These are phyloP conservation scores for Regulus satrapa DNA, from an alignment of 2,113 vertebrate species.

Conservation along the genomic window DNA sequence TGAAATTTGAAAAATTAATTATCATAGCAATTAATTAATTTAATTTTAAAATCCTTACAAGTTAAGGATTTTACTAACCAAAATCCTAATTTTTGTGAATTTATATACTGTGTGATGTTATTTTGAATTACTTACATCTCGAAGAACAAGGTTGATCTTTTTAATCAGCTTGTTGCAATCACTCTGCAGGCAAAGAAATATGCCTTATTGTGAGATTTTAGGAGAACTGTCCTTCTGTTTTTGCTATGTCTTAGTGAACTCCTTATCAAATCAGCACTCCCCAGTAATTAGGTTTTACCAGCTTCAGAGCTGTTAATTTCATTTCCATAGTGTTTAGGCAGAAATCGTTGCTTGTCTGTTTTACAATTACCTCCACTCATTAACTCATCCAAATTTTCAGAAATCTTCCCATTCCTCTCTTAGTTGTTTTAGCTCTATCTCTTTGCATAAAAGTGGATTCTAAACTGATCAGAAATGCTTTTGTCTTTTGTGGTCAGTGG, in stretches of 20 bases:
- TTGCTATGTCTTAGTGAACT: background rate
- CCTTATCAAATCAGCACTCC: rapidly evolving
- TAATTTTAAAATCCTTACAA: background rate
- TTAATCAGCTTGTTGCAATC: background rate
- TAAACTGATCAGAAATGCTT: constrained; percentile 7
- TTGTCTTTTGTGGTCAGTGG: background rate
- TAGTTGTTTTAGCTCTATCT: background rate
- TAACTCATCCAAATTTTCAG: background rate
- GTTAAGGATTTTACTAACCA: background rate
- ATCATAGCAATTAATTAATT: background rate
- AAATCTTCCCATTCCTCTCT: background rate
- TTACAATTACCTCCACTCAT: background rate
- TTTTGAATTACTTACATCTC: background rate
- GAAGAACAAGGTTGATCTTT: background rate
- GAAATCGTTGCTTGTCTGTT: background rate
- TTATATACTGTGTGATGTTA: background rate
- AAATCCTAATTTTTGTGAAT: background rate
- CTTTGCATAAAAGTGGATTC: background rate
- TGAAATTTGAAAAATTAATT: background rate
- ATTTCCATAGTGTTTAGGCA: background rate
- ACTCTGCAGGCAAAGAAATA: background rate
- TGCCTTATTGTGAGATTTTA: background rate
- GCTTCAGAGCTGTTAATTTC: background rate
- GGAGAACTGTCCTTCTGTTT: background rate
- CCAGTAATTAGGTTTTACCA: background rate